These are phyloP conservation scores for Hoplodrina blanda DNA, from an alignment of 2,888 invertebrate species.

Conservation along the genomic window DNA sequence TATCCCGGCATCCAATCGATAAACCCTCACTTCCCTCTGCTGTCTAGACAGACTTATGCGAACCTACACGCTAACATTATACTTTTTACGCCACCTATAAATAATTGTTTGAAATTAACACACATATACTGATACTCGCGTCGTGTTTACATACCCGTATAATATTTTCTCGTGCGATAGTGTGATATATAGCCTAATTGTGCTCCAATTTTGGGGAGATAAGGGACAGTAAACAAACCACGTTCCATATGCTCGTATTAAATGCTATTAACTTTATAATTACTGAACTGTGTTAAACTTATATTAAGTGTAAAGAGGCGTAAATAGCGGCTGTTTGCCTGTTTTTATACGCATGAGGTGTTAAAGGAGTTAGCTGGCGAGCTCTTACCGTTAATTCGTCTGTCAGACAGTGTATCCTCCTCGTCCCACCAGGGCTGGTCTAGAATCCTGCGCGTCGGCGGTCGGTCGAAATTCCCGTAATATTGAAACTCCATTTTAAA, in stretches of 20 bases:
- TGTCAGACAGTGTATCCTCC: conserved; percentile 85
- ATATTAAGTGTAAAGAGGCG: conserved; percentile 10
- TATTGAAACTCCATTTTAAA: conserved; percentile 86
- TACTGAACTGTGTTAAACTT: conserved; percentile 17
- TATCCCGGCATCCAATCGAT: conserved; percentile 79
- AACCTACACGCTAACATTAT: conserved; percentile 57
- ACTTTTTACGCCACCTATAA: conserved; percentile 36
- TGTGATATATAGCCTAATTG: conserved; percentile 44
- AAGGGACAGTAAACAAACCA: conserved; percentile 51
- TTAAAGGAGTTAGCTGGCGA: conserved; percentile 14
- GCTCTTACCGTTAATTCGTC: conserved; percentile 84
- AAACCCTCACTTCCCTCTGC: conserved; percentile 71
- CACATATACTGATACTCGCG: conserved; percentile 19
- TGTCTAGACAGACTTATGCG: conserved; percentile 81
- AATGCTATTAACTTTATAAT: conserved; percentile 28
- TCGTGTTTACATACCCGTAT: conserved; percentile 38
- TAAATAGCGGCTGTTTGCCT: conserved; percentile 20
- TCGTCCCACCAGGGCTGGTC: conserved; percentile 88
- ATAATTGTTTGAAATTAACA: conserved; percentile 30
- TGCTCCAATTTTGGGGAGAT: conserved; percentile 53
- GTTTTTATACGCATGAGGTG: conserved; percentile 3
- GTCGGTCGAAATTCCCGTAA: conserved; percentile 83
- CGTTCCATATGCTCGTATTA: conserved; percentile 6
- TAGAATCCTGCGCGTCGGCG: conserved; percentile 74
- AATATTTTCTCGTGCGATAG: conserved; percentile 42